phyloP scores from a whole-genome alignment of 2,888 invertebrate genomes.

The Limnephilus lunatus region DNA sequence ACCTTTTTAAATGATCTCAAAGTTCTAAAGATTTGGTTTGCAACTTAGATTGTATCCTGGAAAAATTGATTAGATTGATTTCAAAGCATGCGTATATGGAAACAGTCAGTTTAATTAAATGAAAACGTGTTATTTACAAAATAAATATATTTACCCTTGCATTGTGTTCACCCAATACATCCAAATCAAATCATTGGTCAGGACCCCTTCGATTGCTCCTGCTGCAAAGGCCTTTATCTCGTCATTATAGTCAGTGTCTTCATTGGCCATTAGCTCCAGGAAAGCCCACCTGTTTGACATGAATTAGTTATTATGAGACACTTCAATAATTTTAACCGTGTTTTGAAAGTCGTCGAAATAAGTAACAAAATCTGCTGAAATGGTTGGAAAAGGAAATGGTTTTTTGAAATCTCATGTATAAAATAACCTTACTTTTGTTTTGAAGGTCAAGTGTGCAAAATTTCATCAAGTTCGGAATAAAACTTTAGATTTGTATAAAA shows the following conservation, averaged over 20 bases:
- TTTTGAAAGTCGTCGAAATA: too few species aligned
- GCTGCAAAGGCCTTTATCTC: conserved; percentile 78
- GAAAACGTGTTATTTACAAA: not conserved
- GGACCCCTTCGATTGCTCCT: conserved; percentile 80
- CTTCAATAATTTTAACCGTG: too few species aligned
- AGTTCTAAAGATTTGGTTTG: too few species aligned
- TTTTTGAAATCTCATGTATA: too few species aligned
- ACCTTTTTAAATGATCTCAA: too few species aligned
- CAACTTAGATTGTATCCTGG: too few species aligned
- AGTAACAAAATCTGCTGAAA: too few species aligned
- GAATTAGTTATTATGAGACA: not conserved
- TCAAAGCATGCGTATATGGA: not conserved
- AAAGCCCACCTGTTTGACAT: conserved; percentile 76
- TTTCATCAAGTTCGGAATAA: too few species aligned
- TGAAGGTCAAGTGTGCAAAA: too few species aligned
- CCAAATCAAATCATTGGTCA: conserved; percentile 79
- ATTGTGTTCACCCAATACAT: conserved; percentile 81
- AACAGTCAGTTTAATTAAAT: not conserved
- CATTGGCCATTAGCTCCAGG: conserved; percentile 76
- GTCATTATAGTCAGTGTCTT: conserved; percentile 72
- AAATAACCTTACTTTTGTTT: too few species aligned
- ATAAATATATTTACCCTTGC: conserved; percentile 71
- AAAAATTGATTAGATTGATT: not conserved
- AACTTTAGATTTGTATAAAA: too few species aligned
- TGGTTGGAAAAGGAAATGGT: too few species aligned